Evolutionary conservation across 2,113 vertebrate species (phyloP).

Genomic region (Gymnogyps californianus): DNA sequence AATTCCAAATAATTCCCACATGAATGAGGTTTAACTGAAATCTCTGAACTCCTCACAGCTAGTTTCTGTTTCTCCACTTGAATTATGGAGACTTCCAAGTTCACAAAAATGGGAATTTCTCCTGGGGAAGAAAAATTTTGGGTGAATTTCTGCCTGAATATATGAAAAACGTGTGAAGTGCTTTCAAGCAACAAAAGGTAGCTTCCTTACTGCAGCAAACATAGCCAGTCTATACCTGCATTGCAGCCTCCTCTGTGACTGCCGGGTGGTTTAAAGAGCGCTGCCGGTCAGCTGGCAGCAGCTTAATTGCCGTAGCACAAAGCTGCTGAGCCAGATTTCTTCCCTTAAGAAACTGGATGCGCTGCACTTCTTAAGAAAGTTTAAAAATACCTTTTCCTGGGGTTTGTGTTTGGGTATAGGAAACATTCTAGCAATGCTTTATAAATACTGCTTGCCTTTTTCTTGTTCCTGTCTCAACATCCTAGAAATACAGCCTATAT

Average conservation of each 20-base stretch:
- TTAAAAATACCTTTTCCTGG: background rate
- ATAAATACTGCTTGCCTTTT: background rate
- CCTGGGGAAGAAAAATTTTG: background rate
- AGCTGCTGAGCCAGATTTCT: background rate
- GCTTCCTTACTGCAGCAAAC: background rate
- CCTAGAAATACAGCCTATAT: background rate
- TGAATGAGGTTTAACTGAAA: background rate
- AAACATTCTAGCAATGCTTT: background rate
- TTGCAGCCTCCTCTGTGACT: background rate
- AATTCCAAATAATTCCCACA: background rate
- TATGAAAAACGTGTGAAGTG: background rate
- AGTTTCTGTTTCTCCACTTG: background rate
- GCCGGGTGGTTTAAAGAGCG: background rate
- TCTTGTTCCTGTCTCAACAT: background rate
- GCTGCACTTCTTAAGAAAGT: background rate
- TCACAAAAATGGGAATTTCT: background rate
- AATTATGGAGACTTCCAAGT: background rate
- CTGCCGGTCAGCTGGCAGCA: background rate
- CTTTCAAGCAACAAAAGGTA: background rate
- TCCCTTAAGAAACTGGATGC: background rate
- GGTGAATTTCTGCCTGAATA: background rate
- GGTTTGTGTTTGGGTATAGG: background rate
- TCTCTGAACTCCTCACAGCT: background rate
- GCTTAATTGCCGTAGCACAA: background rate
- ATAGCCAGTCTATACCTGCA: background rate